Evolutionary conservation across 2,888 invertebrate genomes (phyloP).

Genomic region (Malthinus flaveolus): DNA sequence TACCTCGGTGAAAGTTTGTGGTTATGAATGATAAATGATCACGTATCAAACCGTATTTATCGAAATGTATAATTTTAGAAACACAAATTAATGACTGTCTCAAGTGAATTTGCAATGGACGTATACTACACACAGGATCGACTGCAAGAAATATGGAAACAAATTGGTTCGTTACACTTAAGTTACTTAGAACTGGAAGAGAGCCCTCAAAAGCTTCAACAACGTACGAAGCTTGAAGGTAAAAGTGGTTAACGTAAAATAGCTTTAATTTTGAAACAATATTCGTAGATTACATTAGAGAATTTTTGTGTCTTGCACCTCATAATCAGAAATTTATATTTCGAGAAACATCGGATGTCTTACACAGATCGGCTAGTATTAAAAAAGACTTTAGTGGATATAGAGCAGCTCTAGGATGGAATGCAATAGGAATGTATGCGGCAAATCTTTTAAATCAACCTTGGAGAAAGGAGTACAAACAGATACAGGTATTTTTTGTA

Average conservation of each 20-base stretch:
- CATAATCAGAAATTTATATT: slow-evolving; percentile 80
- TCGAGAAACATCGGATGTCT: slow-evolving; percentile 73
- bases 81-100: slow-evolving; percentile 22
- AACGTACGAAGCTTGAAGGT: slow-evolving; percentile 79
- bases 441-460: slow-evolving; percentile 83
- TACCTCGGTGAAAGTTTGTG: neutral
- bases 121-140: slow-evolving; percentile 61
- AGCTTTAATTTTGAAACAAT: too few species aligned
- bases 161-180: slow-evolving; percentile 77
- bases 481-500: slow-evolving; percentile 67
- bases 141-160: slow-evolving; percentile 69
- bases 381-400: slow-evolving; percentile 78
- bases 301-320: slow-evolving; percentile 76
- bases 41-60: neutral
- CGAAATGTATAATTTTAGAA: neutral
- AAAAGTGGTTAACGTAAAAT: slow-evolving; percentile 15
- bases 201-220: slow-evolving; percentile 74
- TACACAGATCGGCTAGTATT: slow-evolving; percentile 71
- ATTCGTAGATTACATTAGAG: slow-evolving; percentile 70
- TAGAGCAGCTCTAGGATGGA: slow-evolving; percentile 80
- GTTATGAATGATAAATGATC: too few species aligned
- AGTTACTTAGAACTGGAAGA: slow-evolving; percentile 80
- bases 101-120: slow-evolving; percentile 53
- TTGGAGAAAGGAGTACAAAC: slow-evolving; percentile 85
- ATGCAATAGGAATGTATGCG: slow-evolving; percentile 83